A percentile compares a stretch with the other conserved stretches of the same genome.
These are phyloP conservation scores for Lumbricus terrestris DNA, from an alignment of 2,888 invertebrate species.

Conservation along the genomic window DNA sequence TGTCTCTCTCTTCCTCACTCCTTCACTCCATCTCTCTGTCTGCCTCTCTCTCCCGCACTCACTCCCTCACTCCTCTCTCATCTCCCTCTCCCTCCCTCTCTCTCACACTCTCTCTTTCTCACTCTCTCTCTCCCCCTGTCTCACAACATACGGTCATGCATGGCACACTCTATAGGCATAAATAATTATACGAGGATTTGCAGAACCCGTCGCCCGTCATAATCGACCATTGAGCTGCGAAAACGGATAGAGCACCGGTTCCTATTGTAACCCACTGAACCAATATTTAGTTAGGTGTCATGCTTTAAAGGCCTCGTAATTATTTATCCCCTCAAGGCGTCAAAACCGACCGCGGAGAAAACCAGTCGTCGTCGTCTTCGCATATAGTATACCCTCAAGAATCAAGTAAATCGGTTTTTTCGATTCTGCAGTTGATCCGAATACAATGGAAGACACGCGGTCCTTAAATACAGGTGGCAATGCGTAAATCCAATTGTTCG, in stretches of 20 bases:
- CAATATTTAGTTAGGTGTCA: background rate
- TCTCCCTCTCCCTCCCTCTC: background rate
- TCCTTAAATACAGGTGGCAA: background rate
- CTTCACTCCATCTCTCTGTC: background rate
- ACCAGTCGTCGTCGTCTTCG: background rate
- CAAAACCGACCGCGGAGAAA: background rate
- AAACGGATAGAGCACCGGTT: background rate
- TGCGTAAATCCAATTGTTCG: background rate
- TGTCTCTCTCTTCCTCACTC: no score
- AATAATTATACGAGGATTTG: background rate
- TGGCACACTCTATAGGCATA: background rate
- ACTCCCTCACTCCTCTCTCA: background rate
- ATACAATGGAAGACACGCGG: background rate
- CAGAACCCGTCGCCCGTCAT: background rate
- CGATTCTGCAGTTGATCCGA: background rate
- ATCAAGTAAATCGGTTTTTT: background rate
- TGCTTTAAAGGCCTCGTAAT: background rate
- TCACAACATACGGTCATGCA: background rate
- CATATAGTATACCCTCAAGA: background rate
- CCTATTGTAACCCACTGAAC: slow-evolving; percentile 3
- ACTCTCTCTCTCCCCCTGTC: background rate
- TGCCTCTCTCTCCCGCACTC: background rate
- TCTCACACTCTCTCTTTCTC: background rate
- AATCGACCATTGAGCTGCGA: background rate
- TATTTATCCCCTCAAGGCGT: background rate